Evolutionary conservation across 2,888 invertebrate genomes (phyloP), one percentile per base, ranked within the genome.

Genomic region (Aphodius sticticus): DNA sequence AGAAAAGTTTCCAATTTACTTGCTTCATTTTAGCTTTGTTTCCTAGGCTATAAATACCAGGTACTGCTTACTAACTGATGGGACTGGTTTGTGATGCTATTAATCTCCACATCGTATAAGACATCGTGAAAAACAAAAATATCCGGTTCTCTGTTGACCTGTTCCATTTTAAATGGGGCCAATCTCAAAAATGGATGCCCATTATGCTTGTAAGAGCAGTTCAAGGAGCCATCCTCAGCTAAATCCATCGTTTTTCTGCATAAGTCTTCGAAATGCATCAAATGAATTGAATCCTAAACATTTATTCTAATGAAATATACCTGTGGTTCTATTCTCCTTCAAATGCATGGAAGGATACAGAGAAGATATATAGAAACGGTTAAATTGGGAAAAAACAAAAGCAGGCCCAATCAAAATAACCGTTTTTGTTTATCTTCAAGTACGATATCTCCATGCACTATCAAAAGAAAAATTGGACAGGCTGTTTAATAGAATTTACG

Each of bases 81-180:
- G 26, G 26, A 26, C 26, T 2, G 1, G 26, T 26, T 26, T 26
- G 26, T 26, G 72, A 94, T 88, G 0, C 86, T 85, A 14, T 69
- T 14, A 6, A 80, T 80, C 86, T 94, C 93, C 0, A 85, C 84
- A 82, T 94, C 92, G 37, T 87, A 89, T 70, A 95, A 86, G 9
- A 93, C 90, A 82, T 93, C 91, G 82, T 93, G 91, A 84, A 90
- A 93, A 37, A 93, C 81, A 9, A 90, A 88, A 16, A 93, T 88
- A 78, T 88, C 86, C 0, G 93, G 93, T 53, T 91, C 87, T 69
- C 89, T 84, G 82, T 89, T 89, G 0, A 91, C 85, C 69, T 90
- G 89, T 86, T 93, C 93, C 69, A 90, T 89, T 85, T 92, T 92
- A 1, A 89, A 82, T 0, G 91, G 91, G 2, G 88, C 89, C n/a